Base-by-base conservation (phyloP, 2,797 vertebrate genomes). In the Sylvilagus floridanus region DNA sequence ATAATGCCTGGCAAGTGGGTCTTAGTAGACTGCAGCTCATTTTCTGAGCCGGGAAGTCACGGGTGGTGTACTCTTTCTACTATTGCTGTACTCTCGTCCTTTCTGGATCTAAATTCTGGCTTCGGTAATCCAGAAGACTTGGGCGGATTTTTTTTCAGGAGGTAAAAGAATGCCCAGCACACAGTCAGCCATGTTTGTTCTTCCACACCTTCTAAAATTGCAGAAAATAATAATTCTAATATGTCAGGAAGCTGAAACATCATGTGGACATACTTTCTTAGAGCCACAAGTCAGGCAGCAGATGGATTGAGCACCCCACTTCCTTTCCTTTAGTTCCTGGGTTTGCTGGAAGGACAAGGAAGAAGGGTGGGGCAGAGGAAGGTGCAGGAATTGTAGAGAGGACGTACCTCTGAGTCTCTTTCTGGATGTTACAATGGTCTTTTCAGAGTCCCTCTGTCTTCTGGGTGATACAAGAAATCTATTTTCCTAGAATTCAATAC, bases 401-500 rank as follows among this genome's bases (percentile, higher is more conserved):
- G 2, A 7, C 71, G 16, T 10, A 50, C 6, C 21, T 69, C 72
- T 24, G 50, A 73, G 28, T n/a, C 37, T 88, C 32, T 73, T 24
- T 76, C 60, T 79, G 8, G 16, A 9, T 42, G 10, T 28, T 84
- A 24, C 14, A 1, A 35, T 60, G 54, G n/a, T n/a, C 62, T 78
- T 83, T 66, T 86, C 57, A 73, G 57, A 75, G 82, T 69, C 28
- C 17, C 42, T 78, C 32, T 60, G 1, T 77, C 75, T 91, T 88
- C 78, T 90, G 72, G 37, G 71, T 66, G 22, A 69, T 76, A 91
- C 24, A 87, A 94, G 65, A 82, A 93, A 96, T 87, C 35, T 72
- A 60, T 94, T 95, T 96, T 85, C 82, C 88, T 92, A 93, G 92
- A 94, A 84, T 94, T 88, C 68, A 87, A 47, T 83, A 54, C 60